These are phyloP conservation scores for Bombus pascuorum DNA, from an alignment of 1,140 invertebrate genomes.

Conservation along the genomic window DNA sequence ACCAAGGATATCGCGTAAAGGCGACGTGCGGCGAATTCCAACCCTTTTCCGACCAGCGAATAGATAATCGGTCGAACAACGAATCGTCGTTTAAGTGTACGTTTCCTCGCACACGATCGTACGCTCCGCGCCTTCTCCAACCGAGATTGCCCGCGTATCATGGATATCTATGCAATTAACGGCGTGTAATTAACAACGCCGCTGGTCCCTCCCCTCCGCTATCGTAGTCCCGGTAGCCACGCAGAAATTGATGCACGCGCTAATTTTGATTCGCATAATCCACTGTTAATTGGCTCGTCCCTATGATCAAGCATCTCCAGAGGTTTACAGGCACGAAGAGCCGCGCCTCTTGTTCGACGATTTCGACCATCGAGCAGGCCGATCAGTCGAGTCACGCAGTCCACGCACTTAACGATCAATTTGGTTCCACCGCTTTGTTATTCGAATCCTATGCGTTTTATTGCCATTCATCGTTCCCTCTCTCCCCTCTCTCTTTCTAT, in stretches of 20 bases:
- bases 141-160: neutral
- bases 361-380: neutral
- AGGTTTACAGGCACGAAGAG: neutral
- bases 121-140: neutral
- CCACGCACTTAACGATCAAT: slow-evolving; percentile 30
- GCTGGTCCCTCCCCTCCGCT: too few species aligned
- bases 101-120: neutral
- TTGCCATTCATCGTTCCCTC: neutral
- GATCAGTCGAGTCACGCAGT: neutral
- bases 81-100: neutral
- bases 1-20: neutral
- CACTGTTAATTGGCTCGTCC: slow-evolving; percentile 22
- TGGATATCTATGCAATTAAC: slow-evolving; percentile 47
- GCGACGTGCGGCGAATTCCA: neutral
- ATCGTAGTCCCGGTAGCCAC: neutral
- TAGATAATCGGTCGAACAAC: slow-evolving; percentile 13
- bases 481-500: neutral
- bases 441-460: neutral
- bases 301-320: slow-evolving; percentile 10
- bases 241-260: slow-evolving; percentile 23
- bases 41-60: neutral
- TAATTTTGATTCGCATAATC: slow-evolving; percentile 33
- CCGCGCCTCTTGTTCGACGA: too few species aligned
- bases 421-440: slow-evolving; percentile 5
- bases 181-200: slow-evolving; percentile 38